These are phyloP conservation scores for Drosophila orena DNA, from an alignment of 1,140 invertebrate genomes.

Conservation along the genomic window DNA sequence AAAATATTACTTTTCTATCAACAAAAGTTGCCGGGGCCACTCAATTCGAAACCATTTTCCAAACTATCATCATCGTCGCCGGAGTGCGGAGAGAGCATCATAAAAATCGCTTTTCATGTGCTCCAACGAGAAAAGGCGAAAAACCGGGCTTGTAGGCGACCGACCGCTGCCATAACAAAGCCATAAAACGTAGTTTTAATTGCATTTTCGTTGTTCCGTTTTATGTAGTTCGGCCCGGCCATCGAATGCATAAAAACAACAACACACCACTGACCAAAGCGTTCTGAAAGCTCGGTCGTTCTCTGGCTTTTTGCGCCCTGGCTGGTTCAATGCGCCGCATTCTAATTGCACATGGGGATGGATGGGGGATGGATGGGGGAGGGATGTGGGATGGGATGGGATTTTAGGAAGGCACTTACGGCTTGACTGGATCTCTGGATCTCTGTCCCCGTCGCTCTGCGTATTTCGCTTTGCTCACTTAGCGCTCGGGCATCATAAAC, in stretches of 20 bases:
- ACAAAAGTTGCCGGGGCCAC: conserved; percentile 60
- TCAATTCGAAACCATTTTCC: conserved; percentile 71
- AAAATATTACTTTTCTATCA: conserved; percentile 81
- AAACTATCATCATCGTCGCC: conserved; percentile 58
- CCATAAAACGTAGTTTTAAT: conserved; percentile 84
- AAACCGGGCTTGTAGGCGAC: conserved; percentile 1
- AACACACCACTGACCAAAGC: conserved; percentile 65
- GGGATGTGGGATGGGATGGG: neutral
- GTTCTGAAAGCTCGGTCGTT: conserved; percentile 8
- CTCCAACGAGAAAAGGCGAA: conserved; percentile 1
- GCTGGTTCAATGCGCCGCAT: conserved; percentile 73
- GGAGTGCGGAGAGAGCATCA: conserved; percentile 62
- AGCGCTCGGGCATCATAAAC: conserved; percentile 72
- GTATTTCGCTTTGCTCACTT: conserved; percentile 62
- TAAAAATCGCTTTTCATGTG: conserved; percentile 78
- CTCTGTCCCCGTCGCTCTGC: conserved; percentile 42
- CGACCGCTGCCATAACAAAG: conserved; percentile 79
- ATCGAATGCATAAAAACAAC: conserved; percentile 75
- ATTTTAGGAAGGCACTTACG: conserved; percentile 60
- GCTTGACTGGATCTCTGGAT: conserved; percentile 64
- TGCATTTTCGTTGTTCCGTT: conserved; percentile 84
- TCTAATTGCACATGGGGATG: conserved; percentile 66
- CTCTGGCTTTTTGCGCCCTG: conserved; percentile 2
- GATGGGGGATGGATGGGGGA: conserved; percentile 24
- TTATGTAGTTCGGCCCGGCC: conserved; percentile 77